Base-by-base conservation (phyloP, 2,797 vertebrate genomes). In the Pseudochromis fuscus region DNA sequence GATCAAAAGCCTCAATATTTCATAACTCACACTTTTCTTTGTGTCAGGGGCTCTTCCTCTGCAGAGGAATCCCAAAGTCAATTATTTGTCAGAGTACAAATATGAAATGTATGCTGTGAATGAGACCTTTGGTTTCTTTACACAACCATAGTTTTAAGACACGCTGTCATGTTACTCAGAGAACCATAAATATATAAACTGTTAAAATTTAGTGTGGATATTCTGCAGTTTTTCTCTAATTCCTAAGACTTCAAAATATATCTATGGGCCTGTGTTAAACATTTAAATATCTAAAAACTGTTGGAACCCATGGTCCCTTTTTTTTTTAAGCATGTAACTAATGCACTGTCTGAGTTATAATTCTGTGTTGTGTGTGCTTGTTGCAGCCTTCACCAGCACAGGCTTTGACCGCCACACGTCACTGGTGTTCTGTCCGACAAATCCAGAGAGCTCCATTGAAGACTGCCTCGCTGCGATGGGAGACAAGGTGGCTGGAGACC, bases 321-420 rank as follows among this genome's bases (percentile, higher is more conserved):
- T n/a, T n/a, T n/a, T n/a, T n/a, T n/a, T n/a, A n/a, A n/a, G n/a
- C n/a, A n/a, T n/a, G n/a, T n/a, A n/a, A n/a, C n/a, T n/a, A n/a
- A n/a, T n/a, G n/a, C n/a, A n/a, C n/a, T n/a, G 28, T 45, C 38
- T 48, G 24, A 64, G 5, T 19, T 48, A 1, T 40, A 9, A 25
- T 50, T 38, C 16, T 50, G 9, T 40, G 7, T 10, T 70, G 15
- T 55, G 15, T 74, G 57, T 70, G 75, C 16, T 50, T 79, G 67
- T 57, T 56, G 58, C 83, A 98, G 97, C 95, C 35, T 95, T 93
- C 82, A 87, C 93, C 64, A 94, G 87, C 48, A 94, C 95, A 33
- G 96, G 96, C 31, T 97, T 97, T 75, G 95, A 98, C 88, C 94
- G 91, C 73, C 94, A 94, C 77, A 94, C 94, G 0, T 98, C 97